These are phyloP conservation scores for Loripinus fragilis DNA, from an alignment of 2,888 invertebrate species.

Conservation along the genomic window DNA sequence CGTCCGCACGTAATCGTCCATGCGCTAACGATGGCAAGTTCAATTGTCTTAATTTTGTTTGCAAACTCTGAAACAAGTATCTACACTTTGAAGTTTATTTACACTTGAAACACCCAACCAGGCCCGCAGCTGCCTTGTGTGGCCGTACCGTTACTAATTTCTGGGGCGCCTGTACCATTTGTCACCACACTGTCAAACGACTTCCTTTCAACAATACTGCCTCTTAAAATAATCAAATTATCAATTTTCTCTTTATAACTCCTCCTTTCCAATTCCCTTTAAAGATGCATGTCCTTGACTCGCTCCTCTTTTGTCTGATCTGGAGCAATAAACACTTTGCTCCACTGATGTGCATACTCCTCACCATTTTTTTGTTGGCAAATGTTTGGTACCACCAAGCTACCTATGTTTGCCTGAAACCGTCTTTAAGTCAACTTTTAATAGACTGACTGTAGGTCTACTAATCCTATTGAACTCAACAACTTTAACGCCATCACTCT, in stretches of 20 bases:
- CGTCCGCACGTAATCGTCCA: too few species aligned
- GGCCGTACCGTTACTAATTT: too few species aligned
- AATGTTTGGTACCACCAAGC: background rate
- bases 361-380: background rate
- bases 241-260: slow-evolving; percentile 1
- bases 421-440: slow-evolving; percentile 4
- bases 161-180: background rate
- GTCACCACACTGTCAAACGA: background rate
- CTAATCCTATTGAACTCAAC: slow-evolving; percentile 4
- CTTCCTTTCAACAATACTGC: slow-evolving; percentile 16
- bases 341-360: slow-evolving; percentile 20
- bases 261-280: slow-evolving; percentile 11
- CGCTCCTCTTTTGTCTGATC: slow-evolving; percentile 25
- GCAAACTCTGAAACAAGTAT: too few species aligned
- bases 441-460: background rate
- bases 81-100: background rate
- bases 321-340: slow-evolving; percentile 21
- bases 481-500: background rate
- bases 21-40: background rate
- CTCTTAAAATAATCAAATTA: slow-evolving; percentile 16
- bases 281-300: slow-evolving; percentile 9
- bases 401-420: background rate
- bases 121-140: background rate
- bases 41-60: too few species aligned
- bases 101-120: background rate